Evolutionary conservation across 2,888 invertebrate genomes (phyloP).

Genomic region (Masnerella sp.): DNA sequence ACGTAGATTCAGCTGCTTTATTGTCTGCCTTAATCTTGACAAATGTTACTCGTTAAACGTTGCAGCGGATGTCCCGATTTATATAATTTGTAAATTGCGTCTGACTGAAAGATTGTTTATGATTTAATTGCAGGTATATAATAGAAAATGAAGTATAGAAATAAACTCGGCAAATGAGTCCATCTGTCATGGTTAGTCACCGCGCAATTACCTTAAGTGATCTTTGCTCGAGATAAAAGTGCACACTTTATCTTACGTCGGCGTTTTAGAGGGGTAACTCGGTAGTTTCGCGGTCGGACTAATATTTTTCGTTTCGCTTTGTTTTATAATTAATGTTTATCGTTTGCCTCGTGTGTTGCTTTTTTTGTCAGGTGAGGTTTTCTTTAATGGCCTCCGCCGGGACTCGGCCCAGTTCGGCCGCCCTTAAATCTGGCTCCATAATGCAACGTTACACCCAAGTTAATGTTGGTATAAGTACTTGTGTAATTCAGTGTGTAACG

Average conservation of each 20-base stretch:
- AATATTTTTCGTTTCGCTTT: slow-evolving; percentile 15
- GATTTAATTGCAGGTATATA: slow-evolving; percentile 48
- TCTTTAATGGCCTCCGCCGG: slow-evolving; percentile 43
- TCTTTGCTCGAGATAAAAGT: slow-evolving; percentile 15
- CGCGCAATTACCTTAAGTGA: slow-evolving; percentile 40
- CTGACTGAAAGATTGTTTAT: slow-evolving; percentile 33
- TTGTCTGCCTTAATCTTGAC: slow-evolving; percentile 44
- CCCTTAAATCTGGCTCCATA: slow-evolving; percentile 47
- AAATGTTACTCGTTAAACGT: slow-evolving; percentile 30
- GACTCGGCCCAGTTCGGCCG: slow-evolving; percentile 41
- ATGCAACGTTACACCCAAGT: slow-evolving; percentile 34
- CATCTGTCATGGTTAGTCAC: slow-evolving; percentile 31
- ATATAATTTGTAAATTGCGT: slow-evolving; percentile 23
- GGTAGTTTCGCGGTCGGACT: slow-evolving; percentile 5
- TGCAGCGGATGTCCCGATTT: slow-evolving; percentile 43
- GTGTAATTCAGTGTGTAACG: slow-evolving; percentile 36
- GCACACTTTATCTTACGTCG: slow-evolving; percentile 8
- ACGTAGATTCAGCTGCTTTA: too few species aligned
- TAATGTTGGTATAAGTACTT: slow-evolving; percentile 43
- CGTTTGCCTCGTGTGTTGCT: slow-evolving; percentile 31
- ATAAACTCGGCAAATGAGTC: slow-evolving; percentile 22
- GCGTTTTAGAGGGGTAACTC: background rate
- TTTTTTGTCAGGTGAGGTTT: slow-evolving; percentile 22
- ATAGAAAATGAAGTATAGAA: slow-evolving; percentile 20
- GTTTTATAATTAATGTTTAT: slow-evolving; percentile 49